A percentile compares a stretch with the other conserved stretches of the same genome.
phyloP scores from a whole-genome alignment of 92 coral and sea anemone species.

The Chrysogorgia sp. region DNA sequence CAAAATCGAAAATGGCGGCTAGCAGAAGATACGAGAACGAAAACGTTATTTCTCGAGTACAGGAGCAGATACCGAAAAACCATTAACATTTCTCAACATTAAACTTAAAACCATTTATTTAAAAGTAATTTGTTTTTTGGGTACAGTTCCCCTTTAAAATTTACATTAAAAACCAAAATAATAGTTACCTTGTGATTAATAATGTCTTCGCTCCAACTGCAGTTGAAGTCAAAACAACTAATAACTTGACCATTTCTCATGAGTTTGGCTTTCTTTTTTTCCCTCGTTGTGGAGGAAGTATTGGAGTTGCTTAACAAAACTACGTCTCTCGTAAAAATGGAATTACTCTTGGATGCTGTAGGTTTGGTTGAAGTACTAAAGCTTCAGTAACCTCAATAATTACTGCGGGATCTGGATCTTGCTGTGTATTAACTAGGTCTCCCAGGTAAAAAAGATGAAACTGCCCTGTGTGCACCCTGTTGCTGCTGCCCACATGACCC shows the following conservation, averaged over 20 bases:
- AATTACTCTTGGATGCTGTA: not conserved
- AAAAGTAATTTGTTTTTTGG: no score
- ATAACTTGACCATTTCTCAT: slow-evolving; percentile 17
- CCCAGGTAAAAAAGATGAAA: slow-evolving; percentile 1
- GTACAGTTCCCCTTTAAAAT: no score
- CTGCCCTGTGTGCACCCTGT: not conserved
- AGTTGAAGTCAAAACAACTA: slow-evolving; percentile 14
- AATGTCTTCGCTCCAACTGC: slow-evolving; percentile 12
- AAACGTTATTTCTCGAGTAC: no score
- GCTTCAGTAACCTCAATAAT: no score
- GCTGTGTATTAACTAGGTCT: not conserved
- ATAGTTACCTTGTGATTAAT: no score
- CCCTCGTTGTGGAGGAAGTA: not conserved
- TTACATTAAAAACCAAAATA: no score
- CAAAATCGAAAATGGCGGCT: no score
- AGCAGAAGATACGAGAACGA: no score
- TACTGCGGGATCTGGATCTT: not conserved
- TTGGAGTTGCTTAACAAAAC: slow-evolving; percentile 15
- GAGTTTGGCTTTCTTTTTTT: slow-evolving; percentile 8
- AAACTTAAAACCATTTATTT: no score
- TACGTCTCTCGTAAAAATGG: slow-evolving; percentile 19
- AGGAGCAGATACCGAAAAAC: no score
- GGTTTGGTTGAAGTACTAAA: no score
- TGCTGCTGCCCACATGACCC: not conserved
- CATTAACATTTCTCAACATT: no score